Base-by-base conservation (phyloP, 2,888 invertebrate genomes). In the Drosophila multiciliata region DNA sequence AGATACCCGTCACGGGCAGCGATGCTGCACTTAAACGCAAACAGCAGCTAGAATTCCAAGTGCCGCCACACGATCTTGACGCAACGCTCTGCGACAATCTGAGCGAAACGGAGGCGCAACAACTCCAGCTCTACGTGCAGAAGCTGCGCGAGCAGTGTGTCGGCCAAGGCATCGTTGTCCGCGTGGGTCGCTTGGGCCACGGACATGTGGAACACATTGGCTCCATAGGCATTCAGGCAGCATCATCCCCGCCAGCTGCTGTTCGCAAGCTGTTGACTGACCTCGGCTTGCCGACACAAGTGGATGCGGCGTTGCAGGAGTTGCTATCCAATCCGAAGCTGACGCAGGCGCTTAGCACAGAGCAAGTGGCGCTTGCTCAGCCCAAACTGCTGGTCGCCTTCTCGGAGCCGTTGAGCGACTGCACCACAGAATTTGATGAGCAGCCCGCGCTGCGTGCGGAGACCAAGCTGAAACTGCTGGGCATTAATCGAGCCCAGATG, bases 41-140 rank as follows among this genome's bases (percentile, higher is more conserved):
- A 80, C 96, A 97, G 66, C 96, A 97, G 85, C 94, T 98, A 7
- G 96, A 97, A 87, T 96, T 96, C 73, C 98, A 98, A 93, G 94
- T 98, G 66, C 97, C 97, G 15, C 95, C 96, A 2, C 97, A 97
- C 90, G 97, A 97, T 91, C 95, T 97, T 54, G 96, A 97, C 91
- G 92, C 93, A 3, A 82, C 90, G 0, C 82, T 93, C 8, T 93
- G 93, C 69, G 92, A 93, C 70, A 93, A 92, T 81, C 86, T 95
- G 45, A 93, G 94, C 1, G 92, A 93, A 61, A 88, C 90, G 0
- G 95, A 95, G 78, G 93, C 94, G 58, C 94, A 94, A 54, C 94
- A 95, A 73, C 92, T 95, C 77, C 92, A 94, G 69, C 94, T 94
- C 63, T 95, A 95, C 87, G 93, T 95, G 5, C 93, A 94, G 45